Evolutionary conservation across 2,888 invertebrate species (phyloP), one percentile per base, ranked within the genome.

Genomic region (Xestia rhomboidea): DNA sequence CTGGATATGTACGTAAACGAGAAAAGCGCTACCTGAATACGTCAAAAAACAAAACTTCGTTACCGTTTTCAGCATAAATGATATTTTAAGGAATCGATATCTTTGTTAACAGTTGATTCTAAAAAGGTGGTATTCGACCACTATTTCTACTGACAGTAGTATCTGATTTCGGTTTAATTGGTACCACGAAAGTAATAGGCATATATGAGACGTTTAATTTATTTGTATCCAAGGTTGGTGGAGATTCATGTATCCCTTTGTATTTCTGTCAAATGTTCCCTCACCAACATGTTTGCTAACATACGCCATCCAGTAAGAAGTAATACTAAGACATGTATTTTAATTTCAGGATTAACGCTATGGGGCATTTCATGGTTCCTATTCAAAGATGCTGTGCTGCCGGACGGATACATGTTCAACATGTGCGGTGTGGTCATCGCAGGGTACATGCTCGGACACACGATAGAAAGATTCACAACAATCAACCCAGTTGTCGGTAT

Each of bases 361-460:
- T 96, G 96, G 96, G 94, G 92, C 15, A 91, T 93, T 30, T 92
- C 93, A 64, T 96, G 95, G 96, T 94, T 96, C 79, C 46, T 95
- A 54, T 91, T 95, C 80, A 89, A 91, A 77, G 94, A 95, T 8
- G 87, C 89, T 0, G 93, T 95, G 0, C 79, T 92, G 1, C 96
- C 96, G 2, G 94, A 94, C 11, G 93, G 94, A 0, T 93, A 89
- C 77, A 60, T 95, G 44, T 96, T 96, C 90, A 92, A 93, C 60
- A 95, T 96, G 94, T 81, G 88, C 0, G 93, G 90, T 10, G 90
- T 96, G 49, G 93, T 95, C 15, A 77, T 93, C 41, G 91, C 91
- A 0, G 96, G 96, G 24, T 96, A 96, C 78, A 85, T 94, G 21
- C 91, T 93, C 73, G 96, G 96, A 0, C 96, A 96, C 79, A 94